Evolutionary conservation across 2,113 vertebrate species (phyloP).

Genomic region (human): GRCh38 chr17:73503501-73504000

Average conservation of each 20-base stretch:
- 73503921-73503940: neutral
- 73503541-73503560: neutral
- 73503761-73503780: neutral
- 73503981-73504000: neutral
- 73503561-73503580: neutral
- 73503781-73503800: neutral
- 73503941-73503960: neutral
- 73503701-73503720: neutral
- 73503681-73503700: neutral
- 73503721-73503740: neutral
- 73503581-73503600: neutral
- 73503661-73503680: neutral
- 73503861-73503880: neutral
- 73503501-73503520: neutral
- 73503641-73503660: neutral
- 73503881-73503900: neutral
- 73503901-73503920: neutral
- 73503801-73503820: neutral
- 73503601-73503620: neutral
- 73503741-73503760: fast-evolving
- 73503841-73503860: neutral
- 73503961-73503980: neutral
- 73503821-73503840: neutral
- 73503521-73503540: neutral
- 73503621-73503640: neutral